A percentile compares a stretch with the other conserved stretches of the same genome.
These are phyloP conservation scores for Scaptomyza pallida DNA, from an alignment of 1,140 invertebrate species.

Conservation along the genomic window DNA sequence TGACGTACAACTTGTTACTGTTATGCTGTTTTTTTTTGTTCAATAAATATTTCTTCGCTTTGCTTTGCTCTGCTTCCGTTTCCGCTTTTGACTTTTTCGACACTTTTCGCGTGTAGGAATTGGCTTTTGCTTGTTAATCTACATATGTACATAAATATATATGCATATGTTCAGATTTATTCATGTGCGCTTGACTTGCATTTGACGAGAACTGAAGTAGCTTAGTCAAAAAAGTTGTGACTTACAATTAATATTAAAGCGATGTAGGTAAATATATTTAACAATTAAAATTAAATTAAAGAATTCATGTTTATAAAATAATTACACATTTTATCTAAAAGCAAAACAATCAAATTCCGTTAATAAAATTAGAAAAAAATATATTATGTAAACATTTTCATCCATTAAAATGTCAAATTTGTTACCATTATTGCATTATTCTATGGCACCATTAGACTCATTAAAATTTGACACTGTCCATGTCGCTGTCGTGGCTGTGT, in stretches of 20 bases:
- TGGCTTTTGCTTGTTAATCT: constrained; percentile 29
- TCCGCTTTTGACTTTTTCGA: constrained; percentile 36
- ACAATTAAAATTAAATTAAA: too few relatives aligned
- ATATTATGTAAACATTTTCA: constrained; percentile 49
- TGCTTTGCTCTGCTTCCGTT: constrained; percentile 43
- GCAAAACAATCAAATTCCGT: constrained; percentile 45
- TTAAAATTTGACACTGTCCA: constrained; percentile 61
- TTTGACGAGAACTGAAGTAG: constrained; percentile 44
- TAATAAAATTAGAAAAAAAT: constrained; percentile 65
- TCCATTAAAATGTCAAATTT: constrained; percentile 72
- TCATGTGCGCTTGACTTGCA: constrained; percentile 19
- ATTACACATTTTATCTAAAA: neutral
- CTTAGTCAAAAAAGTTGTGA: constrained; percentile 30
- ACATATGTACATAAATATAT: neutral
- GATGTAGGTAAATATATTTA: too few relatives aligned
- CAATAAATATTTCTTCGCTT: constrained; percentile 3
- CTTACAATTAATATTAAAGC: neutral
- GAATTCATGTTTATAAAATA: neutral
- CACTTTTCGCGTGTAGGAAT: constrained; percentile 34
- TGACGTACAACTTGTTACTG: constrained; percentile 30
- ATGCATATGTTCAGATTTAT: constrained; percentile 14
- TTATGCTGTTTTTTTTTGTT: constrained; percentile 9
- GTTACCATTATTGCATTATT: constrained; percentile 64
- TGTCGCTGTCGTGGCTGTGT: constrained; percentile 16
- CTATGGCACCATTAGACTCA: constrained; percentile 69